A percentile compares a stretch with the other conserved stretches of the same genome.
Evolutionary conservation across 2,888 invertebrate genomes (phyloP).

Genomic region (Ornithoptera priamus): DNA sequence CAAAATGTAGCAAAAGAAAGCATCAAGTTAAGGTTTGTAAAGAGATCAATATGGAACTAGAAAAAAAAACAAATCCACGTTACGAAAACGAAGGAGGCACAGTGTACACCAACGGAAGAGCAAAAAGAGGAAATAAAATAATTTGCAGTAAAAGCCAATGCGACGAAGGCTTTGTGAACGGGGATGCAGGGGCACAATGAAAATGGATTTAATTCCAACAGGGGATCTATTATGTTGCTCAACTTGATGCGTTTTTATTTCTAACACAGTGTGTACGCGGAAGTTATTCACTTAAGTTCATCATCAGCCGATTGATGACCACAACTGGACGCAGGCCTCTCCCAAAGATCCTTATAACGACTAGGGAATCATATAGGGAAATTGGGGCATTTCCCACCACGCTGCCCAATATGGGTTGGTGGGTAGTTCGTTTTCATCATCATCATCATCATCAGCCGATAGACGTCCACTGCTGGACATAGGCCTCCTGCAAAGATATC

Average conservation of each 20-base stretch:
- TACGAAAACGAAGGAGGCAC: slow-evolving; percentile 6
- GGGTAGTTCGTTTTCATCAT: no score
- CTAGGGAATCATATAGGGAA: no score
- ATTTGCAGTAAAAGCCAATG: slow-evolving; percentile 24
- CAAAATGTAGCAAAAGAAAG: background rate
- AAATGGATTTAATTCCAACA: slow-evolving; percentile 13
- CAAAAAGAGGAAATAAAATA: slow-evolving; percentile 19
- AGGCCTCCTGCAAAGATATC: no score
- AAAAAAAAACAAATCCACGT: background rate
- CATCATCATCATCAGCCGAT: no score
- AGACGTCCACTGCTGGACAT: no score
- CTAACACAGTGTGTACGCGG: background rate
- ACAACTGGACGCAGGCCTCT: no score
- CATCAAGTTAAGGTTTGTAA: background rate
- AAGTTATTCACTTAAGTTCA: no score
- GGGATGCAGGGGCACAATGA: slow-evolving; percentile 7
- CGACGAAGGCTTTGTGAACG: slow-evolving; percentile 12
- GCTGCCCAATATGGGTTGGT: no score
- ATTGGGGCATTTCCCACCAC: no score
- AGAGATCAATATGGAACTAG: slow-evolving; percentile 2
- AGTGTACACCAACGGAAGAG: slow-evolving; percentile 8
- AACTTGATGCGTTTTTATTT: background rate
- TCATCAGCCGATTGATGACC: no score
- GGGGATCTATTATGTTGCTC: slow-evolving; percentile 4
- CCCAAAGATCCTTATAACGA: no score